Base-by-base conservation (phyloP, 2,888 invertebrate species). In the Pterobdella sp. region DNA sequence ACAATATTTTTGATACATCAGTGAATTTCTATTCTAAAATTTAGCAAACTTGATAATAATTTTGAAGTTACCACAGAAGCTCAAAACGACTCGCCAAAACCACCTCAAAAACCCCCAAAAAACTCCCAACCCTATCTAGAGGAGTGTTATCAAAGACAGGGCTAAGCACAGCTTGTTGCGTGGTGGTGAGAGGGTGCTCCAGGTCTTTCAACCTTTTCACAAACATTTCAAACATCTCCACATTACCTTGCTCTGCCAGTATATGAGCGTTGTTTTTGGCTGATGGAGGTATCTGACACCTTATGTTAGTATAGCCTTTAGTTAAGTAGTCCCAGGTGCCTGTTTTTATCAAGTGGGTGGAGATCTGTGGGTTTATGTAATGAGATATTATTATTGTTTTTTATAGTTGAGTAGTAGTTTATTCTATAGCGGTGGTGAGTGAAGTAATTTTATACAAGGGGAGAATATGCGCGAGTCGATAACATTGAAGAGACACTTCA, bases 261-360 rank as follows among this genome's bases (percentile, higher is more conserved):
- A 68, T 67, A 35, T 74, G 74, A 56, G 72, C 32, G 35, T 42
- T 34, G 18, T 37, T 68, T 42, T 72, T 74, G 10, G 22, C 22
- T n/a, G 74, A 74, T 22, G 72, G 74, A 18, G 74, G 74, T 31
- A 74, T 74, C 36, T 74, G 74, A 34, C 29, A 49, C 22, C 67
- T 49, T 1, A 74, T 35, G 42, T 74, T 74, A 22, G 72, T 67
- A 56, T 72, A 74, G 18, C 34, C 67, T 4, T 68, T 29, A 18
- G 32, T 29, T n/a, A 74, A 36, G 52, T 65, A 72, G 32, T 56
- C 34, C 34, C 31, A 34, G 3, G 49, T 32, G 22, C 31, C 63
- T 22, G n/a, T 68, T 29, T 72, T 37, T 0, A 74, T 42, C 34
- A 74, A 31, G 31, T 36, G 37, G n/a, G 64, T 31, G 7, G 74